Evolutionary conservation across 2,888 invertebrate genomes (phyloP).

Genomic region (Hemaris fuciformis): DNA sequence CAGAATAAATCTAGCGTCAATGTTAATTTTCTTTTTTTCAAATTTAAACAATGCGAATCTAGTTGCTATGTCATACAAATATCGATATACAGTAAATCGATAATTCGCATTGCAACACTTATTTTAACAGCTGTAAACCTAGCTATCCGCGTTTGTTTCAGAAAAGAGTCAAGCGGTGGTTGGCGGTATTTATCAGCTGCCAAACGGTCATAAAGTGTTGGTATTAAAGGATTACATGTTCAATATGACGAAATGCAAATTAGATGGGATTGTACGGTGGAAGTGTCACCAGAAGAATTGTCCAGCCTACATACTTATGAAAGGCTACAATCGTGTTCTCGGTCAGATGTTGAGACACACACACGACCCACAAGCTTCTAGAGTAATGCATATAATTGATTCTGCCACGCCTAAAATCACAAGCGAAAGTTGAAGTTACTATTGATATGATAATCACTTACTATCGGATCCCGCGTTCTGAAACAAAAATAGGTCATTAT

Average conservation of each 20-base stretch:
- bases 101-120: too few species aligned
- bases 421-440: too few species aligned
- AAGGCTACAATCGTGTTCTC: not conserved
- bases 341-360: constrained; percentile 9
- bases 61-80: too few species aligned
- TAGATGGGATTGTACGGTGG: constrained; percentile 3
- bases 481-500: too few species aligned
- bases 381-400: not conserved
- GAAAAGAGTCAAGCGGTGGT: not conserved
- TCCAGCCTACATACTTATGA: constrained; percentile 8
- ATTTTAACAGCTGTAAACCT: too few species aligned
- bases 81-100: too few species aligned
- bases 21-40: too few species aligned
- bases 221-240: constrained; percentile 14
- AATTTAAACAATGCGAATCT: too few species aligned
- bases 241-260: not conserved
- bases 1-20: too few species aligned
- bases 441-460: too few species aligned
- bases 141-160: not conserved
- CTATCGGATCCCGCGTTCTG: too few species aligned
- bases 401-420: too few species aligned
- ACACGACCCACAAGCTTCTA: constrained; percentile 7
- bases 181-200: constrained; percentile 16
- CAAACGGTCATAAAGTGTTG: constrained; percentile 9
- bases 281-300: constrained; percentile 4